Conservation (phyloP, 2,113 vertebrate species). For the Pomatorhinus ruficollis region DNA sequence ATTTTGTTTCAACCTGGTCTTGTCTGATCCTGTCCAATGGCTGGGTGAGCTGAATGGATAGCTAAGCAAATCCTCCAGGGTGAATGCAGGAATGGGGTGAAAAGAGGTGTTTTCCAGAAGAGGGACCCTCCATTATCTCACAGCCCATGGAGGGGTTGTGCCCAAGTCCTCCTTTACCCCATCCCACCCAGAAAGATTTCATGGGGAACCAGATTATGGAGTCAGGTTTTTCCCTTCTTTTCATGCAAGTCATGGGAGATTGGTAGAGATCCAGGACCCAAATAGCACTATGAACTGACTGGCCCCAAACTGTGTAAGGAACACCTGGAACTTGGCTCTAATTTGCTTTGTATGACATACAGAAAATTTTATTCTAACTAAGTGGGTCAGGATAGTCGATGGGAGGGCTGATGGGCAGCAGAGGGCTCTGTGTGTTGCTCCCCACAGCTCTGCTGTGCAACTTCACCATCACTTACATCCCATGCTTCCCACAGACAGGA, state of each 20-base stretch:
- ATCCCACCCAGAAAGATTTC: fast-evolving
- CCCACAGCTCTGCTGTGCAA: neutral
- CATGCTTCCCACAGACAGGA: neutral
- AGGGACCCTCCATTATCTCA: neutral
- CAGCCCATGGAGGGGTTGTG: neutral
- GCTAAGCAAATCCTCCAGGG: neutral
- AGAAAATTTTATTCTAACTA: neutral
- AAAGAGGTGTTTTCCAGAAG: neutral
- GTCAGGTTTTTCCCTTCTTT: neutral
- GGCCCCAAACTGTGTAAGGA: neutral
- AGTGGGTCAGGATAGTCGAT: neutral
- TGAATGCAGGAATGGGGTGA: fast-evolving
- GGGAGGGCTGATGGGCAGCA: neutral
- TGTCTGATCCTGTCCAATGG: neutral
- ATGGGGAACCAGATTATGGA: neutral
- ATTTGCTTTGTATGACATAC: neutral
- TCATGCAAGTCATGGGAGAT: neutral
- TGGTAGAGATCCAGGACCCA: neutral
- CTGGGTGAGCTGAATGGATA: neutral
- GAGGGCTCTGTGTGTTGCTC: neutral
- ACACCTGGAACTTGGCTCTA: neutral
- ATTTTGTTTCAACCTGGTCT: neutral
- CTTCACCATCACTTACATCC: fast-evolving
- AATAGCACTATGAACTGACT: neutral
- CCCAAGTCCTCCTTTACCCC: neutral